These are phyloP conservation scores for Bolborhynchus lineola DNA, from an alignment of 2,113 vertebrate species.

Conservation along the genomic window DNA sequence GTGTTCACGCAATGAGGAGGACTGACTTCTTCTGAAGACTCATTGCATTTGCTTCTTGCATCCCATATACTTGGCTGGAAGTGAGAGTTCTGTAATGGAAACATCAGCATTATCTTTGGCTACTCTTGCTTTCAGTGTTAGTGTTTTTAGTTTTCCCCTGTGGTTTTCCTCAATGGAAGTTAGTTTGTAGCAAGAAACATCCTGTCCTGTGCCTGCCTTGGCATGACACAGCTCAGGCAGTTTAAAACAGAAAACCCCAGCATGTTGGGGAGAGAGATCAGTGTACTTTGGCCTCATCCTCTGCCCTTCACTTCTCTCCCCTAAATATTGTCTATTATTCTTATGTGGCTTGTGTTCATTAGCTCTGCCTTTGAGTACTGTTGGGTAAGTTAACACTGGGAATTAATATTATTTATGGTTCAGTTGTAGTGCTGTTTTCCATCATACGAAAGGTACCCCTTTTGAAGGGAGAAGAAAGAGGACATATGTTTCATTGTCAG, in stretches of 20 bases:
- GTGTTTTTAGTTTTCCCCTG: not conserved
- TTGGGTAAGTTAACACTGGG: not conserved
- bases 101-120: slow-evolving; percentile 4
- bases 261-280: not conserved
- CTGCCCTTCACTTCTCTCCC: not conserved
- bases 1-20: not conserved
- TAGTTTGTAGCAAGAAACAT: not conserved
- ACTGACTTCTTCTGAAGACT: not conserved
- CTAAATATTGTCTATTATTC: not conserved
- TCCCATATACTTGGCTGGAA: not conserved
- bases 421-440: not conserved
- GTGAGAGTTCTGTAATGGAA: not conserved
- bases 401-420: not conserved
- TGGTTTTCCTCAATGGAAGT: not conserved
- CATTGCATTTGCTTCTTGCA: not conserved
- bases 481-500: not conserved
- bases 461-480: not conserved
- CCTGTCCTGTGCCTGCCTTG: not conserved
- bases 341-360: not conserved
- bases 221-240: not conserved
- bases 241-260: not conserved
- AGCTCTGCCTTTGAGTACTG: not conserved
- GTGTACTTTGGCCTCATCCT: not conserved
- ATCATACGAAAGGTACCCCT: not conserved
- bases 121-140: not conserved